These are phyloP conservation scores for Chascanopsetta lugubris DNA, from an alignment of 2,113 vertebrate genomes.

Conservation along the genomic window DNA sequence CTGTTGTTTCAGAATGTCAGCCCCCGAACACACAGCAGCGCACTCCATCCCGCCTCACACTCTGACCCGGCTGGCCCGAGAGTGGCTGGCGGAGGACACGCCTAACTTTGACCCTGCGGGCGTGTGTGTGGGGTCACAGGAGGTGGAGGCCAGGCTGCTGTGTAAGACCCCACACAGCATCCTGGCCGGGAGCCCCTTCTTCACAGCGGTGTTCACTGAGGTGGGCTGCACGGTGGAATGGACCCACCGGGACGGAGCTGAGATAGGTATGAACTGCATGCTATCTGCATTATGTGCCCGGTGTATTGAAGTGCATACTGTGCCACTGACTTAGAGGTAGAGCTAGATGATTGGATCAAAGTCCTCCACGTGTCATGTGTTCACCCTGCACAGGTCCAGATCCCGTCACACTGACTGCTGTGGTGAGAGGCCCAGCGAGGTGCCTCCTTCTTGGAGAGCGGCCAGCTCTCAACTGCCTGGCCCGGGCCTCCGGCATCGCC, in stretches of 20 bases:
- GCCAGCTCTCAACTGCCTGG: constrained; percentile 84
- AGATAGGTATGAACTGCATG: constrained; percentile 52
- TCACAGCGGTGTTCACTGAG: constrained; percentile 83
- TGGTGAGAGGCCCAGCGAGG: constrained; percentile 82
- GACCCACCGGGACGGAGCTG: constrained; percentile 77
- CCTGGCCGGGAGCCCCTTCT: constrained; percentile 86
- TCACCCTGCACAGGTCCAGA: constrained; percentile 52
- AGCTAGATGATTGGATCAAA: not conserved
- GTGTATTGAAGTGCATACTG: no score
- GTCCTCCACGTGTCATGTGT: not conserved
- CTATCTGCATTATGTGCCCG: not conserved
- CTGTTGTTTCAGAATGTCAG: constrained; percentile 49
- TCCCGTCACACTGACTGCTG: constrained; percentile 77
- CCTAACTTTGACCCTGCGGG: constrained; percentile 82
- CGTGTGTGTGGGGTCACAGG: constrained; percentile 74
- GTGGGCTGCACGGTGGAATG: constrained; percentile 84
- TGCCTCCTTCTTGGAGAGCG: constrained; percentile 85
- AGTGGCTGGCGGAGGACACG: constrained; percentile 87
- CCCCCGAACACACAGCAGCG: not conserved
- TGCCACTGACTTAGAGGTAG: no score
- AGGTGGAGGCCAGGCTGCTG: constrained; percentile 70
- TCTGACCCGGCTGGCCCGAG: constrained; percentile 75
- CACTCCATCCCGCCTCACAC: constrained; percentile 73
- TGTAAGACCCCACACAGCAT: constrained; percentile 82
- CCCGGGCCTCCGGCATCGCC: constrained; percentile 85